A percentile compares a stretch with the other conserved stretches of the same genome.
phyloP scores from a whole-genome alignment of 2,113 vertebrate genomes.

The Chaetodon trifascialis region DNA sequence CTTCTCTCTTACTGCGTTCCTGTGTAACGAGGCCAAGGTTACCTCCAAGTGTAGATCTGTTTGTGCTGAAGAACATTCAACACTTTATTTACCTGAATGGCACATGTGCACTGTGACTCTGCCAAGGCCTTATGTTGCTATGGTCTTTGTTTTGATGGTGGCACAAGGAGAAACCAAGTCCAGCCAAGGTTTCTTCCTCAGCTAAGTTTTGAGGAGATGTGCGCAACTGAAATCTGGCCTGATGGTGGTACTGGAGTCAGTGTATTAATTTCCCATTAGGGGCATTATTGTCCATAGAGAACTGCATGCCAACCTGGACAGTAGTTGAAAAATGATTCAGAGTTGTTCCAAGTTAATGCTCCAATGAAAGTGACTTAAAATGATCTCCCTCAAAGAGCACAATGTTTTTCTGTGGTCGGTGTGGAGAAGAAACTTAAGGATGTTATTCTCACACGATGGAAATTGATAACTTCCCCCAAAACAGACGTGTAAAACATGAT shows the following conservation, averaged over 20 bases:
- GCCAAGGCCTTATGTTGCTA: background rate
- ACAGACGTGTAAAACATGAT: background rate
- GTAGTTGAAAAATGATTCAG: background rate
- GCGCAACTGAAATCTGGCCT: background rate
- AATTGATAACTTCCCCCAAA: background rate
- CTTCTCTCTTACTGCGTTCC: background rate
- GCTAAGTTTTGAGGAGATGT: background rate
- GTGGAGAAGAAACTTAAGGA: too few relatives aligned
- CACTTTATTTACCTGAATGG: background rate
- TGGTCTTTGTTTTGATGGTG: background rate
- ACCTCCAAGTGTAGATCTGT: background rate
- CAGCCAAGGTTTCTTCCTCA: background rate
- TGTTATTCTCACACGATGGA: background rate
- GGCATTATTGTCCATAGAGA: background rate
- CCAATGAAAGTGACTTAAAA: background rate
- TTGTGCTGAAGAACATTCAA: background rate
- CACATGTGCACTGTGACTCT: background rate
- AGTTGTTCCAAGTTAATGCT: background rate
- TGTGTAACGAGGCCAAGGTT: conserved; percentile 13
- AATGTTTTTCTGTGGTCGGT: background rate
- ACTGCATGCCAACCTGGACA: background rate
- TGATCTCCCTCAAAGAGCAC: too few relatives aligned
- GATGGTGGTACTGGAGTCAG: background rate
- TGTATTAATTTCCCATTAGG: background rate
- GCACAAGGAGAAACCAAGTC: background rate